Evolutionary conservation across 2,113 vertebrate genomes (phyloP), one percentile per base, ranked within the genome.

Genomic region (Neolamprologus longior): DNA sequence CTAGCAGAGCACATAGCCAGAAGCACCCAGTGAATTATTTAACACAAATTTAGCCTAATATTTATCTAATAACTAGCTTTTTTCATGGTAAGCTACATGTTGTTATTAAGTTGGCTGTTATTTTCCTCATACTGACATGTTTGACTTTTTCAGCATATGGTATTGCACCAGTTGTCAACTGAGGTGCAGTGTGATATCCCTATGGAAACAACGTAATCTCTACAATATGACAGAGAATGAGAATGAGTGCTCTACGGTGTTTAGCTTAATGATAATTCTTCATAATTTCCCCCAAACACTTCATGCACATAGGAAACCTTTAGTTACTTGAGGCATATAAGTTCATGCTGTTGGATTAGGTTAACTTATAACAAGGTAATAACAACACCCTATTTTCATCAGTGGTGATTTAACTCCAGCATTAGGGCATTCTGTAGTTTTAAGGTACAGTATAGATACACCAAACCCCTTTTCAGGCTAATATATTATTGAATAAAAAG

Each of bases 11-110:
- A 94, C 91, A 95, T 93, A 95, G 95, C 95, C 95, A 90, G 86
- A 28, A 95, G 95, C 88, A 86, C 61, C 19, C 11, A 66, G 54
- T 95, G 91, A 96, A 96, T 96, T 89, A 96, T 96, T 96, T 66
- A 97, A 95, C 68, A 82, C 54, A 81, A 84, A 94, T 78, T 93
- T 91, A 91, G 71, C 81, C 88, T 81, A 95, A 94, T 94, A 91
- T 94, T 93, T 89, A 86, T 91, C 55, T 90, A 88, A 89, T 86
- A 85, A 82, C 53, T 58, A 11, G 35, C 83, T 82, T 80, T 40
- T 31, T n/a, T 73, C 19, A 35, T 68, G 24, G 3, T 1, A 76
- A 52, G 58, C 53, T 88, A 28, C 35, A 57, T 28, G 19, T 21
- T 17, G 37, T 55, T 66, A 61, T 54, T 10, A 53, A 2, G 45